A percentile compares a stretch with the other conserved stretches of the same genome.
These are phyloP conservation scores for Arctocebus calabarensis DNA, from an alignment of 2,797 vertebrate species.

Conservation along the genomic window DNA sequence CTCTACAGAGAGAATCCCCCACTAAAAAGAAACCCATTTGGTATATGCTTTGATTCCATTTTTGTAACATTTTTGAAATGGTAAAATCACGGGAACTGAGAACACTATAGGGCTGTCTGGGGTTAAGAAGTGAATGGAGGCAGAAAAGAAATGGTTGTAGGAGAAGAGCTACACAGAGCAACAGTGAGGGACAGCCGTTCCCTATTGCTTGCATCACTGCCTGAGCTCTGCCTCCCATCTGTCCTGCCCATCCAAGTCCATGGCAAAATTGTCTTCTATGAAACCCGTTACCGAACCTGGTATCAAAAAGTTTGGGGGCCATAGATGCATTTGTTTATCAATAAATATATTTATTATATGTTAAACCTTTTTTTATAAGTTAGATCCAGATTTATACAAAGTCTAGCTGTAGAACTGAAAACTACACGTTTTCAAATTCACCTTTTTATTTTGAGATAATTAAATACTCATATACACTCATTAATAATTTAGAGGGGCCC, in stretches of 20 bases:
- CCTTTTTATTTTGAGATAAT: background rate
- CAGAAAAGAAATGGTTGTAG: background rate
- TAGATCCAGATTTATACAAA: background rate
- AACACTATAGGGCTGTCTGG: background rate
- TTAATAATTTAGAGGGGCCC: background rate
- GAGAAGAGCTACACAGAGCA: background rate
- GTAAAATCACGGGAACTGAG: background rate
- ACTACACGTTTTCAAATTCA: background rate
- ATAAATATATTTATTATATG: background rate
- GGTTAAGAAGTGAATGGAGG: background rate
- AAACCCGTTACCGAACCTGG: too few relatives aligned
- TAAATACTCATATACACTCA: background rate
- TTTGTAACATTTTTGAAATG: background rate
- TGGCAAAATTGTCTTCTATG: too few relatives aligned
- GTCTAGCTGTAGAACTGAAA: background rate
- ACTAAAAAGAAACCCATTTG: background rate
- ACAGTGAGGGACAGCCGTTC: background rate
- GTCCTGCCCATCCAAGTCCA: too few relatives aligned
- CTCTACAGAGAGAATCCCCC: too few relatives aligned
- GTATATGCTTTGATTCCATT: background rate
- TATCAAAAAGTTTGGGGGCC: too few relatives aligned
- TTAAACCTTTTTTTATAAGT: background rate
- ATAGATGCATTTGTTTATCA: background rate
- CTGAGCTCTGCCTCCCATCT: too few relatives aligned
- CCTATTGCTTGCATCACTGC: too few relatives aligned